Evolutionary conservation across 2,888 invertebrate species (phyloP).

Genomic region (Meloe dianella): DNA sequence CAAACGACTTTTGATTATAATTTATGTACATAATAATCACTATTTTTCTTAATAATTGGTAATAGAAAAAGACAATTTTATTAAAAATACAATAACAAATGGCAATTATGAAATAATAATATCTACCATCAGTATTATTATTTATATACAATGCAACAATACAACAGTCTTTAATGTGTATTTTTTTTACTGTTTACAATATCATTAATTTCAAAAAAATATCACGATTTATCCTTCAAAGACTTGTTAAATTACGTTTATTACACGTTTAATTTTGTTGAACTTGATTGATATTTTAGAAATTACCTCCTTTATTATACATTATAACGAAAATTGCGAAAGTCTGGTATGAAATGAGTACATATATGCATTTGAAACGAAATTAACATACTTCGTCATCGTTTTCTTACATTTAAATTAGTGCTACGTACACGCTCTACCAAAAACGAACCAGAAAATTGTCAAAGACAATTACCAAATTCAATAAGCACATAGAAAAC

Average conservation of each 20-base stretch:
- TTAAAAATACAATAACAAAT: not conserved
- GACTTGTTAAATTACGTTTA: not conserved
- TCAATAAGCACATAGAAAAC: too few species aligned
- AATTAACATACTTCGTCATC: too few species aligned
- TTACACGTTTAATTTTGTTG: not conserved
- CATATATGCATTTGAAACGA: too few species aligned
- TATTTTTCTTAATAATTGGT: not conserved
- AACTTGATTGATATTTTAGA: too few species aligned
- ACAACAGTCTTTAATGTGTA: slow-evolving; percentile 1
- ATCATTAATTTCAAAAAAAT: not conserved
- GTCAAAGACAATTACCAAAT: too few species aligned
- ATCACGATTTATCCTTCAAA: slow-evolving; percentile 3
- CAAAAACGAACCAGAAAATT: too few species aligned
- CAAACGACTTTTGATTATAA: too few species aligned
- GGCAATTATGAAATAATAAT: not conserved
- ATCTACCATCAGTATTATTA: not conserved
- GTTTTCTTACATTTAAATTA: too few species aligned
- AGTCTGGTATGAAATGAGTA: too few species aligned
- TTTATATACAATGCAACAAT: not conserved
- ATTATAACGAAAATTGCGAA: too few species aligned
- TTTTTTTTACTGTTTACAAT: slow-evolving; percentile 9
- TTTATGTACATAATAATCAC: not conserved
- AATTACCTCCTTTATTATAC: too few species aligned
- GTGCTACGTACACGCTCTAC: too few species aligned
- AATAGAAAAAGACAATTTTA: not conserved